Evolutionary conservation across 1,140 invertebrate species (phyloP), one percentile per base, ranked within the genome.

Genomic region (Ips typographus): DNA sequence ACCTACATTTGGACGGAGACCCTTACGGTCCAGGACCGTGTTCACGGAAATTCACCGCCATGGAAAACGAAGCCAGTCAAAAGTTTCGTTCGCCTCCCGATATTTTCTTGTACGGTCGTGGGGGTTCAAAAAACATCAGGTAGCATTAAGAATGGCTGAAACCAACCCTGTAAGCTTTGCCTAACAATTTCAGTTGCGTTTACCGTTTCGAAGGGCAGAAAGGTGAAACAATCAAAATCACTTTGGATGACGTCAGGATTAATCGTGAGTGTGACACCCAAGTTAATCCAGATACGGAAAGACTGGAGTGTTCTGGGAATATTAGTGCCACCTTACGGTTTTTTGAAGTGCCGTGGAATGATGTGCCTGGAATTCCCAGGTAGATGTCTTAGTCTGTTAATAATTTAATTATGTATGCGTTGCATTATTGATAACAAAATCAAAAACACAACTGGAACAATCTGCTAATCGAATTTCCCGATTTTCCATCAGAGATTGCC

Each of bases 51-150:
- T 93, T 93, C 73, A 85, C 87, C 38, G 90, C 87, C 65, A 80
- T 83, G 65, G 85, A 84, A 2, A 79, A 88, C 80, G 83, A 83
- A 74, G 68, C 79, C 0, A 80, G 81, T 70, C 85, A 81, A 83
- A 85, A 87, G 75, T 86, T 93, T 83, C 83, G 88, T 66, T 90
- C 88, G 8, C 92, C 88, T 0, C 83, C 88, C 66, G 91, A 95
- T 76, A 91, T 94, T 6, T 95, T 95, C 74, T 83, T 94, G 0
- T 95, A 91, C 75, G 93, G 94, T 0, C 83, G 93, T 58, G 93
- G 93, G 40, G 94, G 94, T 5, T 85, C 88, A 0, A 86, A 86
- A 70, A 92, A 94, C 80, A 84, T 95, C 2, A 93, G 90, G 90
- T 91, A 71, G 22, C 8, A 5, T 36, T 8, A 4, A 47, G 4